Conservation (phyloP, 2,113 vertebrate genomes). For the Ciconia boyciana region DNA sequence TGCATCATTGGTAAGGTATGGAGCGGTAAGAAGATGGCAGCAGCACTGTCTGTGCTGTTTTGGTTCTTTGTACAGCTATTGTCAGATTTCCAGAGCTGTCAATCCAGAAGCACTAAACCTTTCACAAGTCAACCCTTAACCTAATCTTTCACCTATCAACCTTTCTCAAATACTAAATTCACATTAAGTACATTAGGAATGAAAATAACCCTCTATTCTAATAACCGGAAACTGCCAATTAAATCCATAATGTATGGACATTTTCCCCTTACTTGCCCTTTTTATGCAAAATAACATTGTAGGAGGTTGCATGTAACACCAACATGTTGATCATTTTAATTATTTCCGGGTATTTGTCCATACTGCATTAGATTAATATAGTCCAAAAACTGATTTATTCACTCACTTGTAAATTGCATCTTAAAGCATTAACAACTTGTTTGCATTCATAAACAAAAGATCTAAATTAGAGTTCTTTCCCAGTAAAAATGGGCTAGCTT, state of each 20-base stretch:
- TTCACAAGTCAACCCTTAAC: conserved; percentile 5
- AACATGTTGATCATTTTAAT: conserved; percentile 54
- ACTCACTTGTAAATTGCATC: conserved; percentile 35
- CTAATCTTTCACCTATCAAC: conserved; percentile 22
- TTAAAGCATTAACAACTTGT: not conserved
- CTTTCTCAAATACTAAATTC: conserved; percentile 43
- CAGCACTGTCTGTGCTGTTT: not conserved
- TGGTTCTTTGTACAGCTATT: not conserved
- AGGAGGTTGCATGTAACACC: conserved; percentile 24
- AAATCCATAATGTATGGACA: conserved; percentile 58
- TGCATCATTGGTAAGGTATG: not conserved
- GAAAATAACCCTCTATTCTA: conserved; percentile 46
- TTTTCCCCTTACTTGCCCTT: conserved; percentile 52
- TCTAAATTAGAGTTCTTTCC: not conserved
- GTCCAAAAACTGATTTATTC: conserved; percentile 45
- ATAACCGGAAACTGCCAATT: conserved; percentile 53
- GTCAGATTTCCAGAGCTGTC: not conserved
- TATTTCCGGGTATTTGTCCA: conserved; percentile 57
- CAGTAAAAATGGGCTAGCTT: not conserved
- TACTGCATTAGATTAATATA: conserved; percentile 53
- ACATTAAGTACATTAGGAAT: conserved; percentile 38
- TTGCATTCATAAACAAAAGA: conserved; percentile 4
- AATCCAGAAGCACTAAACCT: not conserved
- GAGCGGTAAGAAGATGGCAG: not conserved
- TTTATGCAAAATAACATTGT: conserved; percentile 52